Evolutionary conservation across 1,140 invertebrate species (phyloP).

Genomic region (Glossosoma conforme): DNA sequence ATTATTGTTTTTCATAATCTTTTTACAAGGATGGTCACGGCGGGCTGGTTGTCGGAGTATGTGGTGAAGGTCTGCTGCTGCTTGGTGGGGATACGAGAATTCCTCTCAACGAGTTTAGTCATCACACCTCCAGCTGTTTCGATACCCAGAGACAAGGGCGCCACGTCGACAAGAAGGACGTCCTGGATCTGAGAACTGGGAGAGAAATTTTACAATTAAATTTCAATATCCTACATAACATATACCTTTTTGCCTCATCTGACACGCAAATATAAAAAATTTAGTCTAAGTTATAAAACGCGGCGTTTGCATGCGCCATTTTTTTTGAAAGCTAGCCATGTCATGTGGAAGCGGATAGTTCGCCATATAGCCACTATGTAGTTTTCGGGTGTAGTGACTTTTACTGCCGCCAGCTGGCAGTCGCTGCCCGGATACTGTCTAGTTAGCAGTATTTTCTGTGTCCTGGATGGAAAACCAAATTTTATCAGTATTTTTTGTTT

Average conservation of each 20-base stretch:
- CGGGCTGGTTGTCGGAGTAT: conserved; percentile 64
- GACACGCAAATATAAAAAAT: no score
- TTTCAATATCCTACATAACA: neutral
- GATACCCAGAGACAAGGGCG: conserved; percentile 65
- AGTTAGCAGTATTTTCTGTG: neutral
- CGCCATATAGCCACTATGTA: no score
- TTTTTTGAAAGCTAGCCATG: no score
- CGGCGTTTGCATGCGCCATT: no score
- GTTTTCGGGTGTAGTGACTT: no score
- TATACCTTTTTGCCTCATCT: no score
- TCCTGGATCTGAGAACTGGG: conserved; percentile 68
- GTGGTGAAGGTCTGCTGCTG: conserved; percentile 63
- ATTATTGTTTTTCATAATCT: neutral
- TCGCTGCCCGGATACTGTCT: no score
- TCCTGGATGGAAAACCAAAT: no score
- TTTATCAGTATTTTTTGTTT: no score
- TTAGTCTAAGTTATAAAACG: no score
- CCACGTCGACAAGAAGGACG: conserved; percentile 67
- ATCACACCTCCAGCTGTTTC: conserved; percentile 66
- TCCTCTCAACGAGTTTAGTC: conserved; percentile 62
- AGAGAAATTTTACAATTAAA: conserved; percentile 2
- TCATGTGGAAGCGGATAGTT: no score
- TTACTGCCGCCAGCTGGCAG: no score
- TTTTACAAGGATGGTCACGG: conserved; percentile 70
- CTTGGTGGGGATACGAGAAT: conserved; percentile 64